Evolutionary conservation across 23 tunicate species (phyloP), one percentile per base, ranked within the genome.

Genomic region (Trididemnum nubilum): DNA sequence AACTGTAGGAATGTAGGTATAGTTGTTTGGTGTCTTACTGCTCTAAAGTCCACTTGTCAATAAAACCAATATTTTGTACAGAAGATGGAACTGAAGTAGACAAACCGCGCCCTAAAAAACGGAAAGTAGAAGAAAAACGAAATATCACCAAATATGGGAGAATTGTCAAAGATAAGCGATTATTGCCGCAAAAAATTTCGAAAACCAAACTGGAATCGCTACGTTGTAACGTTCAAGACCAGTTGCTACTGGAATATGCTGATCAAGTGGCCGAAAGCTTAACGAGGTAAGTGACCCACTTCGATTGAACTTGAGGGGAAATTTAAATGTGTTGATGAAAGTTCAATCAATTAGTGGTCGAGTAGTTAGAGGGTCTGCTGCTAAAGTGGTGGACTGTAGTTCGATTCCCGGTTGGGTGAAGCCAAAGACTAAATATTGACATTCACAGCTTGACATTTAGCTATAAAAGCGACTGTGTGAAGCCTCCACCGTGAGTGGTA

Each of bases 141-240:
- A 24, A 73, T 38, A 19, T 38, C 28, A 3, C 21, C 19, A 73
- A 38, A 40, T 21, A 38, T 2, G 28, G 31, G 2, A 38, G 33
- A 52, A 4, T 57, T 19, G 67, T 19, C 1, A 2, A 9, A 1
- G 79, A 78, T 36, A 85, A 85, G 49, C 52, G 58, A 35, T 61
- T 85, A 2, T 84, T 78, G 29, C 90, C 90, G 26, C 90, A 78
- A 31, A 78, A 78, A 57, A 76, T 66, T 23, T 85, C 90, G 2
- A 78, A 78, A 51, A 76, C 80, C 28, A 85, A 78, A 49, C 60
- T 70, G 15, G 84, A 78, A 33, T 37, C 83, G 19, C 51, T 71
- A 5, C 34, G 58, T 25, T n/a, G 57, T 5, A 70, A 78, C 59
- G 30, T 61, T 2, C 39, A 35, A 29, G 61, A 73, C 22, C 32